A percentile compares a stretch with the other conserved stretches of the same genome.
Evolutionary conservation across 2,113 vertebrate genomes (phyloP).

Genomic region (Callorhinus ursinus): DNA sequence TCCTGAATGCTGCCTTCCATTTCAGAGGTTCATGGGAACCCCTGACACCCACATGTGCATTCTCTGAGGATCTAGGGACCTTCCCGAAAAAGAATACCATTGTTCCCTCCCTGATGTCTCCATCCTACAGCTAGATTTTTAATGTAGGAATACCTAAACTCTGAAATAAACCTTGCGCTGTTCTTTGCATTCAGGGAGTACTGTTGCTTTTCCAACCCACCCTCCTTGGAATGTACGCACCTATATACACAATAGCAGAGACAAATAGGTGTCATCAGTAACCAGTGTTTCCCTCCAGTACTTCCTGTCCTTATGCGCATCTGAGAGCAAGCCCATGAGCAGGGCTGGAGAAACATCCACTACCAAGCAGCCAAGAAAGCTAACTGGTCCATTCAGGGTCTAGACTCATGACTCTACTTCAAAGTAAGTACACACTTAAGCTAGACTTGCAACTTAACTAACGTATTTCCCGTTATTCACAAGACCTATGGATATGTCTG

Average conservation of each 20-base stretch:
- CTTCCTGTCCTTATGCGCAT: not conserved
- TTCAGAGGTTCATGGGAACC: not conserved
- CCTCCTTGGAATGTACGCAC: fast-evolving
- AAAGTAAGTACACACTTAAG: not conserved
- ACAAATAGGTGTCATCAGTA: fast-evolving
- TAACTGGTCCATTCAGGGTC: not conserved
- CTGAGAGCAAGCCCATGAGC: not conserved
- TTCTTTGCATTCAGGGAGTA: not conserved
- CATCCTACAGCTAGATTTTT: not conserved
- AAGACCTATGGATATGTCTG: not conserved
- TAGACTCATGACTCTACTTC: not conserved
- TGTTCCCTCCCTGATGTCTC: not conserved
- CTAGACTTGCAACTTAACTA: not conserved
- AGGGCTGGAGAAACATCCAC: not conserved
- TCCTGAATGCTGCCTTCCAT: not conserved
- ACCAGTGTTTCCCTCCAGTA: not conserved
- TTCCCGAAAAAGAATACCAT: not conserved
- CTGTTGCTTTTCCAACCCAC: not conserved
- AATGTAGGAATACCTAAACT: not conserved
- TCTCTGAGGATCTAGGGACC: not conserved
- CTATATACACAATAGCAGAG: fast-evolving
- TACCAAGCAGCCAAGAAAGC: not conserved
- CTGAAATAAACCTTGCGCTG: not conserved
- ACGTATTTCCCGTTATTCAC: not conserved
- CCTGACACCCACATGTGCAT: not conserved